Evolutionary conservation across 30 jellyfish, hydroid and myxozoan genomes (phyloP).

Genomic region (Aurelia sp.): DNA sequence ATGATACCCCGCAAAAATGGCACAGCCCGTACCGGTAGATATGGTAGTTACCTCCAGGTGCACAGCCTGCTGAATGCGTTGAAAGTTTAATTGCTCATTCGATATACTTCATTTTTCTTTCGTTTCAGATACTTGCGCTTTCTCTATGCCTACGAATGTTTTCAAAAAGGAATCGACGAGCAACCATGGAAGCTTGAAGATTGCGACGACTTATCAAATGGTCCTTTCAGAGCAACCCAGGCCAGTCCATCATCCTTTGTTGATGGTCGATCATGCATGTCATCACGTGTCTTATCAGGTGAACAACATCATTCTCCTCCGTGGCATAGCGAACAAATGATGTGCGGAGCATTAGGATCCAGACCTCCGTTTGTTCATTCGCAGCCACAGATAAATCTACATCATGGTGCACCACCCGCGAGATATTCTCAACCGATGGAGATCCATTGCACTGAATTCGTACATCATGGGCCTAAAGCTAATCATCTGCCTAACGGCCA

Average conservation of each 20-base stretch:
- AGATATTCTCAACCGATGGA: slow-evolving; percentile 48
- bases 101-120: neutral
- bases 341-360: slow-evolving; percentile 57
- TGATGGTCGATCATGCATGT: slow-evolving; percentile 47
- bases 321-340: slow-evolving; percentile 54
- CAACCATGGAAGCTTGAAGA: slow-evolving; percentile 69
- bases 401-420: slow-evolving; percentile 56
- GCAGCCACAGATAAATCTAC: slow-evolving; percentile 35
- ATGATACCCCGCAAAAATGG: too few species aligned
- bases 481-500: slow-evolving; percentile 52
- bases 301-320: slow-evolving; percentile 64
- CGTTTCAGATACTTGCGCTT: slow-evolving; percentile 47
- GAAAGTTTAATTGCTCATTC: too few species aligned
- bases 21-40: too few species aligned
- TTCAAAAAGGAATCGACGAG: slow-evolving; percentile 68
- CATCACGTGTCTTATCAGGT: slow-evolving; percentile 54
- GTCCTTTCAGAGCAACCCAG: slow-evolving; percentile 67
- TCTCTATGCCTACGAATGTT: slow-evolving; percentile 76
- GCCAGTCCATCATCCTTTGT: slow-evolving; percentile 64
- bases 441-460: slow-evolving; percentile 45
- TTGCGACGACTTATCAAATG: slow-evolving; percentile 57
- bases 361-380: slow-evolving; percentile 53
- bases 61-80: too few species aligned
- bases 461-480: slow-evolving; percentile 42
- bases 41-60: too few species aligned